Percentiles rank a stretch among this genome's conserved stretches.
These are phyloP conservation scores for Tychaedon coryphoeus DNA, from an alignment of 2,113 vertebrate genomes.

Conservation along the genomic window DNA sequence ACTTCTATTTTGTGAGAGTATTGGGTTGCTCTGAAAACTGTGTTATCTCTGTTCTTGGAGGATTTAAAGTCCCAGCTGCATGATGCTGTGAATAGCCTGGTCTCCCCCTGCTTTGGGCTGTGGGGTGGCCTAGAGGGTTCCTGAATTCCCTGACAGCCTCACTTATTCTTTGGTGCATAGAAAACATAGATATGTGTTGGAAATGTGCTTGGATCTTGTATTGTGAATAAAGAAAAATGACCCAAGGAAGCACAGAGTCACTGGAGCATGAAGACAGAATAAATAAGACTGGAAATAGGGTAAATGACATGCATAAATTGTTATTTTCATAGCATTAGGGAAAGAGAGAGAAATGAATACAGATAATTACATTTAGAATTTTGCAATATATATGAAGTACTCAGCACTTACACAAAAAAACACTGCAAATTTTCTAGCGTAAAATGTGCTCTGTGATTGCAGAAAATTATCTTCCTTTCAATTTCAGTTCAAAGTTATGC, in stretches of 20 bases:
- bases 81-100: background rate
- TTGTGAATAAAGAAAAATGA: background rate
- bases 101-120: background rate
- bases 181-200: background rate
- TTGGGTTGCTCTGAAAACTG: background rate
- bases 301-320: conserved; percentile 26
- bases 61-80: background rate
- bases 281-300: background rate
- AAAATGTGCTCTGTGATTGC: conserved; percentile 40
- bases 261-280: conserved; percentile 8
- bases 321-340: conserved; percentile 23
- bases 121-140: background rate
- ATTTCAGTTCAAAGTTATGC: conserved; percentile 17
- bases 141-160: background rate
- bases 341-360: conserved; percentile 14
- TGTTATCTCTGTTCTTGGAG: background rate
- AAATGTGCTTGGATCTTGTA: background rate
- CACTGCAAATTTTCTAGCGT: conserved; percentile 18
- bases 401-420: conserved; percentile 6
- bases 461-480: conserved; percentile 48
- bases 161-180: background rate
- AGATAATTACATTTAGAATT: conserved; percentile 45
- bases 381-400: conserved; percentile 30
- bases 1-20: background rate
- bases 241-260: background rate